Percentiles rank a stretch among this genome's conserved stretches.
phyloP scores from a whole-genome alignment of 2,797 vertebrate species.

The Sorex maritimensis region DNA sequence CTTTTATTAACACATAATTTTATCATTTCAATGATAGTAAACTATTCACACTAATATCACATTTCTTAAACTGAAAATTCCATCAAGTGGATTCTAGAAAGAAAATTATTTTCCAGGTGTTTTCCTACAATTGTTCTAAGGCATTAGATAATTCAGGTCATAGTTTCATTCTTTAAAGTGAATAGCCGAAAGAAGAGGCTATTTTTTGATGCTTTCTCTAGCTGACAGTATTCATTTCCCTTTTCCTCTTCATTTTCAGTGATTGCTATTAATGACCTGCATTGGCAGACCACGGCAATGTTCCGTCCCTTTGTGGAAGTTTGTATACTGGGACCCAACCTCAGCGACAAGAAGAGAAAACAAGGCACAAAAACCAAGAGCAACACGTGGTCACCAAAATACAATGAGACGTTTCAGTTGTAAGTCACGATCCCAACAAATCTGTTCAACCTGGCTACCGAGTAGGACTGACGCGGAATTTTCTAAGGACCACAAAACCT shows the following conservation, averaged over 20 bases:
- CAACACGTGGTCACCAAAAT: conserved; percentile 99
- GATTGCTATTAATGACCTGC: conserved; percentile 95
- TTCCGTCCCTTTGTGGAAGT: conserved; percentile 99
- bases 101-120: background rate
- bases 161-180: background rate
- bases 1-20: background rate
- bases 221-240: background rate
- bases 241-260: conserved; percentile 92
- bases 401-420: conserved; percentile 99
- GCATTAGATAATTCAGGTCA: background rate
- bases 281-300: conserved; percentile 98
- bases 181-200: background rate
- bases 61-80: background rate
- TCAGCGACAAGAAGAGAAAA: conserved; percentile 97
- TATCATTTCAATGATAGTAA: background rate
- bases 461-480: background rate
- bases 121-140: background rate
- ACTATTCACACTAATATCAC: background rate
- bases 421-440: conserved; percentile 91
- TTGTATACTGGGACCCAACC: conserved; percentile 95
- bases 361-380: conserved; percentile 99
- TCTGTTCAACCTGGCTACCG: background rate
- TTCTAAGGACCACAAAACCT: background rate
- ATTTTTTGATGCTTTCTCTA: conserved; percentile 10
- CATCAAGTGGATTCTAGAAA: background rate